Evolutionary conservation across 2,888 invertebrate species (phyloP).

Genomic region (Perithous albicinctus): DNA sequence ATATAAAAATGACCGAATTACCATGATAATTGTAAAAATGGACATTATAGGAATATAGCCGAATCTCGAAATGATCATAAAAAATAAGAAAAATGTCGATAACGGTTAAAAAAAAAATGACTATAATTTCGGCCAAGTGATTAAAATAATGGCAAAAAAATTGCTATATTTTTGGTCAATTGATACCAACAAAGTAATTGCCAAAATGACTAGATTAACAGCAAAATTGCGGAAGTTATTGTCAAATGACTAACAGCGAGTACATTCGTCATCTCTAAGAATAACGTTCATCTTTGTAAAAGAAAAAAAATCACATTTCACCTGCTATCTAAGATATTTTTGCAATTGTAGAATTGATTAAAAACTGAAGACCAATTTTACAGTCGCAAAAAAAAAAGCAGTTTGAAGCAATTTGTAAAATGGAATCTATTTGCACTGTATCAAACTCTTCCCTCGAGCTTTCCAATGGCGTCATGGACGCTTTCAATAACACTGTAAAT

Average conservation of each 20-base stretch:
- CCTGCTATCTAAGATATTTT: neutral
- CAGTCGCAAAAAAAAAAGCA: neutral
- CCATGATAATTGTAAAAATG: neutral
- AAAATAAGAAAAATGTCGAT: neutral
- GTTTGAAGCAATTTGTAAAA: neutral
- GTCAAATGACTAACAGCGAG: neutral
- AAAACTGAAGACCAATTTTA: neutral
- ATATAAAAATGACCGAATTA: too few species aligned
- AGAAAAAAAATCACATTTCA: neutral
- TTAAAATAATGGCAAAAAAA: neutral
- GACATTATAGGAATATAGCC: neutral
- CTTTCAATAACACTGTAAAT: slow-evolving; percentile 90
- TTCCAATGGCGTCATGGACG: slow-evolving; percentile 87
- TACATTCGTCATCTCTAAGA: neutral
- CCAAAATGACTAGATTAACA: neutral
- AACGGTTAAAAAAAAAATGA: neutral
- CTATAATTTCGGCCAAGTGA: neutral
- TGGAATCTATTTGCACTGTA: neutral
- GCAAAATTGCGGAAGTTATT: neutral
- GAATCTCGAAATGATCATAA: neutral
- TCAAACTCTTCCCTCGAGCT: slow-evolving; percentile 87
- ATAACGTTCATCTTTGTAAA: too few species aligned
- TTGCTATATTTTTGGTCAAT: neutral
- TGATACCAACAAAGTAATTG: neutral
- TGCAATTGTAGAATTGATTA: neutral